Evolutionary conservation across 1,140 invertebrate species (phyloP).

Genomic region (Antheraea mylitta): DNA sequence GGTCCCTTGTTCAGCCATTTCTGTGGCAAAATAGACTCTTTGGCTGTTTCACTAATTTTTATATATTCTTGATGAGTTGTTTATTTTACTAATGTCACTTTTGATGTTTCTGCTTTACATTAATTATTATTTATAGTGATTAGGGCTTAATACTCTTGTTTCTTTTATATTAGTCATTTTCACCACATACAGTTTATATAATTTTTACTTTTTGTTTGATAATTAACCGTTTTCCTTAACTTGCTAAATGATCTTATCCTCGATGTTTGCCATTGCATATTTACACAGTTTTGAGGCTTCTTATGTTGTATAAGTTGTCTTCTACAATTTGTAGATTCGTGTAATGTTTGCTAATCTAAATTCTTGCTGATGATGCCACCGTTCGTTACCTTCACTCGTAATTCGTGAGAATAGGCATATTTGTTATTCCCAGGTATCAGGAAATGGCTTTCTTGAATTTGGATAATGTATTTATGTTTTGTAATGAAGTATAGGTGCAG

Average conservation of each 20-base stretch:
- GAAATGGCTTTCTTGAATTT: conserved; percentile 26
- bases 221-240: conserved; percentile 32
- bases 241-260: conserved; percentile 32
- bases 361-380: conserved; percentile 29
- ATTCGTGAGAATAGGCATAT: conserved; percentile 29
- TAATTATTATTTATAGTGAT: no score
- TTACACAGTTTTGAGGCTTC: conserved; percentile 20
- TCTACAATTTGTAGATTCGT: conserved; percentile 15
- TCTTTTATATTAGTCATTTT: no score
- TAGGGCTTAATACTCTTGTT: no score
- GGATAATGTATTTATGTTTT: conserved; percentile 29
- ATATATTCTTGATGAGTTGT: conserved; percentile 16
- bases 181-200: no score
- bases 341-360: conserved; percentile 26
- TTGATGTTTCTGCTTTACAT: no score
- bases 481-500: conserved; percentile 26
- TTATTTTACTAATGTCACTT: no score
- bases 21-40: no score
- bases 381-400: conserved; percentile 20
- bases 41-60: conserved; percentile 21
- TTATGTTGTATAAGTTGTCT: conserved; percentile 20
- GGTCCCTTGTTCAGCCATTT: no score
- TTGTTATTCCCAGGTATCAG: conserved; percentile 31
- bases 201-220: conserved; percentile 25
- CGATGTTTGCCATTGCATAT: conserved; percentile 15